These are phyloP conservation scores for Aphelocoma californica DNA, from an alignment of 2,797 vertebrate genomes.

Conservation along the genomic window DNA sequence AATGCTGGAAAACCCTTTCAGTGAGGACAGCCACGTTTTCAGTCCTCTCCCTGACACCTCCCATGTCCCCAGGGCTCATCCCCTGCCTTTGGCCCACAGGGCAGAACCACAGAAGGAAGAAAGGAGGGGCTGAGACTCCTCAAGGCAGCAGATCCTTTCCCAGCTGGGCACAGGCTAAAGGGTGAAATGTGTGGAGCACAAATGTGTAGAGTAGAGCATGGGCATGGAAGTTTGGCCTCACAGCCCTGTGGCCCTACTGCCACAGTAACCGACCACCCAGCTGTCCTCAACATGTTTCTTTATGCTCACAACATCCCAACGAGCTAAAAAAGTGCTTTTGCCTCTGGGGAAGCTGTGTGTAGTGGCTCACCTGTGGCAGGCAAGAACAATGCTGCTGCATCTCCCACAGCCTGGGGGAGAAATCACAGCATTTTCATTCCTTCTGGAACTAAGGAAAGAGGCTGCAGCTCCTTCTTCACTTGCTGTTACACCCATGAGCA, in stretches of 20 bases:
- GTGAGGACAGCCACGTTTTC: background rate
- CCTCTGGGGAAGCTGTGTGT: accelerated
- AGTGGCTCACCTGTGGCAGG: background rate
- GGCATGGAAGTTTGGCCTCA: background rate
- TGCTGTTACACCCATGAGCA: accelerated
- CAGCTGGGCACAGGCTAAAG: background rate
- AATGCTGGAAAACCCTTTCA: background rate
- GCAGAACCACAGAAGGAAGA: background rate
- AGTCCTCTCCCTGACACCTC: background rate
- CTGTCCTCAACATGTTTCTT: background rate
- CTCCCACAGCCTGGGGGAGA: background rate
- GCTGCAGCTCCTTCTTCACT: background rate
- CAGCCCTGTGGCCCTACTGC: background rate
- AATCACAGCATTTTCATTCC: background rate
- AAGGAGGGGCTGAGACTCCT: background rate
- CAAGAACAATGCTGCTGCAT: background rate
- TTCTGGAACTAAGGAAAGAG: background rate
- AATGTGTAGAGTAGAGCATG: background rate
- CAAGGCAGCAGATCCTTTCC: background rate
- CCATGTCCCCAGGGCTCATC: accelerated
- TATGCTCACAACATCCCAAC: background rate
- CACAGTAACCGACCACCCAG: background rate
- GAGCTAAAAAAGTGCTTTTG: background rate
- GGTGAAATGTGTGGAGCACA: accelerated
- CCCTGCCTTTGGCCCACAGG: background rate